A percentile compares a stretch with the other conserved stretches of the same genome.
Conservation (phyloP, 2,797 vertebrate genomes). For the Siniperca obscura region DNA sequence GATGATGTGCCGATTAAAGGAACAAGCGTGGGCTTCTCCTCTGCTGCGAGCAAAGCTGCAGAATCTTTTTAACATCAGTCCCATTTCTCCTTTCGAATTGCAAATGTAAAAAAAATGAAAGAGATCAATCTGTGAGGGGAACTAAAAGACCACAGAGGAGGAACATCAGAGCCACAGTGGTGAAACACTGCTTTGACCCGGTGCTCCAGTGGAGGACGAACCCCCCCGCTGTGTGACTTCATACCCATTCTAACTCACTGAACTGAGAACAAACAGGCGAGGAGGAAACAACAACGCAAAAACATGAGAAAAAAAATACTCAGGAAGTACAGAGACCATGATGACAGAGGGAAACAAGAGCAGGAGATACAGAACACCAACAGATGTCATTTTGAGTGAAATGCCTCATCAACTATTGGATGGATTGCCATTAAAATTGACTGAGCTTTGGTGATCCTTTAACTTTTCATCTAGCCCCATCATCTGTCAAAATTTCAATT, state of each 20-base stretch:
- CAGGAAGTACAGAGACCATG: neutral
- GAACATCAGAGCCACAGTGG: neutral
- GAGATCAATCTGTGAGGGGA: slow-evolving; percentile 26
- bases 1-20: slow-evolving; percentile 50
- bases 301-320: neutral
- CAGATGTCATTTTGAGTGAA: neutral
- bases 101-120: slow-evolving; percentile 49
- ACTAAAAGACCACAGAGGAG: slow-evolving; percentile 10
- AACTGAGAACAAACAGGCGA: neutral
- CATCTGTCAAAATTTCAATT: no score
- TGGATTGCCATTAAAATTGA: neutral
- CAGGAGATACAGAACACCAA: no score
- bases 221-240: neutral
- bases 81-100: slow-evolving; percentile 20
- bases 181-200: neutral
- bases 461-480: no score
- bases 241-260: neutral
- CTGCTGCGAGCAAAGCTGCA: slow-evolving; percentile 22
- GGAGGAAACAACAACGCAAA: neutral
- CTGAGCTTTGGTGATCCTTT: no score
- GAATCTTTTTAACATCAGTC: slow-evolving; percentile 22
- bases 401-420: neutral
- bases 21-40: slow-evolving; percentile 40
- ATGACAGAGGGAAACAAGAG: neutral
- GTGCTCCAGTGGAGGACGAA: neutral